phyloP scores from a whole-genome alignment of 2,888 invertebrate species.

The Morpho helenor region DNA sequence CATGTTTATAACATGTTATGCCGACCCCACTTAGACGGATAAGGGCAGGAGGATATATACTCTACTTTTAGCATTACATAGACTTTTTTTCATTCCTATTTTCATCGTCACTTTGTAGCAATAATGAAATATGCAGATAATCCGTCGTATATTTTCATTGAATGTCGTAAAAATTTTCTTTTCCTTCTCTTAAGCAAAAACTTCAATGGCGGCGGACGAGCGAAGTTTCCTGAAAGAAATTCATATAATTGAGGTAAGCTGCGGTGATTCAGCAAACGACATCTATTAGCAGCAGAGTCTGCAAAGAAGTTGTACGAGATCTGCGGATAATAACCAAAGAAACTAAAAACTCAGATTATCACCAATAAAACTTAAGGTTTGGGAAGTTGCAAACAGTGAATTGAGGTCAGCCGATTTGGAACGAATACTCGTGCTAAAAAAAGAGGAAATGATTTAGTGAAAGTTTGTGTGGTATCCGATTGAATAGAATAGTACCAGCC shows the following conservation, averaged over 20 bases:
- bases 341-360: conserved; percentile 15
- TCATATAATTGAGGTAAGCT: conserved; percentile 11
- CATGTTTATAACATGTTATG: too few species aligned
- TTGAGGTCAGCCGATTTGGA: background rate
- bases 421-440: background rate
- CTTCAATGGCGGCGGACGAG: conserved; percentile 4
- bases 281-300: conserved; percentile 16
- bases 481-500: too few species aligned
- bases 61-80: too few species aligned
- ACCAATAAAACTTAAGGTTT: conserved; percentile 8
- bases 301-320: conserved; percentile 13
- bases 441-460: too few species aligned
- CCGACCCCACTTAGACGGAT: too few species aligned
- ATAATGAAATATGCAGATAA: background rate
- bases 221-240: conserved; percentile 10
- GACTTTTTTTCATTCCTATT: too few species aligned
- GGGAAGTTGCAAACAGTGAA: conserved; percentile 1
- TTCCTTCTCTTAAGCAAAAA: conserved; percentile 4
- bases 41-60: too few species aligned
- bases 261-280: conserved; percentile 15
- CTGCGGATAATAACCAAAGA: conserved; percentile 9
- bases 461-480: too few species aligned
- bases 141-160: background rate
- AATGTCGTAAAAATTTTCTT: background rate
- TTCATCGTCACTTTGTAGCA: too few species aligned